These are phyloP conservation scores for Phainopepla nitens DNA, from an alignment of 2,113 vertebrate species.

Conservation along the genomic window DNA sequence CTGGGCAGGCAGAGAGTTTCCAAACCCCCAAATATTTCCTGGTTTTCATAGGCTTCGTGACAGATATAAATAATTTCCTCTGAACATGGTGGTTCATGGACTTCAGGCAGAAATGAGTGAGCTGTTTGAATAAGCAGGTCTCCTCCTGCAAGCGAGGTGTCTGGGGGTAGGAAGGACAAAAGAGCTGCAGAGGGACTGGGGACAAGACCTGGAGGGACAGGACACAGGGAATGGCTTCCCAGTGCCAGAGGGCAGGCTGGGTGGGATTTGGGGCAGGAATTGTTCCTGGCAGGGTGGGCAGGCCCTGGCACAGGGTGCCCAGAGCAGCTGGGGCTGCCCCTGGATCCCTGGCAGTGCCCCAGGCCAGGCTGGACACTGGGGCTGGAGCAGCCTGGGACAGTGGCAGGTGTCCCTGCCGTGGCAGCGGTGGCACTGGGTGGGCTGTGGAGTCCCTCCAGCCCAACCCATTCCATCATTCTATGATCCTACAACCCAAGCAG, in stretches of 20 bases:
- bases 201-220: background rate
- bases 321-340: background rate
- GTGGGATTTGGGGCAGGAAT: background rate
- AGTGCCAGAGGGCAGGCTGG: background rate
- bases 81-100: accelerated
- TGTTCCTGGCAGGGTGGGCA: background rate
- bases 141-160: background rate
- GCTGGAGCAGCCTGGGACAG: too few species aligned
- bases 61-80: accelerated
- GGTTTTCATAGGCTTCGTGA: background rate
- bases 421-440: background rate
- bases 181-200: background rate
- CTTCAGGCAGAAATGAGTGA: background rate
- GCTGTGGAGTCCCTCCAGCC: accelerated
- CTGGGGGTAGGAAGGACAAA: background rate
- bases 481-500: background rate
- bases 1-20: background rate
- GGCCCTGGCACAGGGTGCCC: background rate
- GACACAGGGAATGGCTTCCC: background rate
- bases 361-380: too few species aligned
- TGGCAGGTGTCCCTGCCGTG: background rate
- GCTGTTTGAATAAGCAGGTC: too few species aligned
- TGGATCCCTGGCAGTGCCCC: background rate
- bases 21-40: background rate
- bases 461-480: background rate